These are phyloP conservation scores for Triplophysa rosa DNA, from an alignment of 2,113 vertebrate genomes.

Conservation along the genomic window DNA sequence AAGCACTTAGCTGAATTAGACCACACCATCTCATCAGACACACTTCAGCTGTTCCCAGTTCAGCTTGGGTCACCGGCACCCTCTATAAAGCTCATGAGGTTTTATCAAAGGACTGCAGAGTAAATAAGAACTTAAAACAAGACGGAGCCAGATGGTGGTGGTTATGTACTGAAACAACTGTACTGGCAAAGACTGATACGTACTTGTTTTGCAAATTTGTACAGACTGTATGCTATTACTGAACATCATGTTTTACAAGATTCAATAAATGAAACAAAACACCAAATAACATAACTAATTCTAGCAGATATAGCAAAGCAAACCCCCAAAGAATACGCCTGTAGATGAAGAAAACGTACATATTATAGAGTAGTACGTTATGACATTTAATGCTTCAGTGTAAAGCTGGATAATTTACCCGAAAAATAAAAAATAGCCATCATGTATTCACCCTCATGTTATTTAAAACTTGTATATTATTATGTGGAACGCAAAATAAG, in stretches of 20 bases:
- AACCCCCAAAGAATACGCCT: no score
- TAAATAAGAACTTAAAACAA: conserved; percentile 9
- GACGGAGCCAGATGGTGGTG: conserved; percentile 18
- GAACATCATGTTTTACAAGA: neutral
- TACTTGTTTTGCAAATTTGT: neutral
- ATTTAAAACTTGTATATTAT: no score
- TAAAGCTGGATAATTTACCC: no score
- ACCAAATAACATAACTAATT: neutral
- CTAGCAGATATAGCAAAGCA: neutral
- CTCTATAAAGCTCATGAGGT: neutral
- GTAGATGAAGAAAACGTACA: no score
- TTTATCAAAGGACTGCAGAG: neutral
- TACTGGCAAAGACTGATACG: neutral
- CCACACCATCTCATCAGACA: neutral
- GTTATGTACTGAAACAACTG: neutral
- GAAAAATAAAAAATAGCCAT: no score
- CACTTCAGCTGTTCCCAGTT: neutral
- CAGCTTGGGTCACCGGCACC: neutral
- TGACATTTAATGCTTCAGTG: no score
- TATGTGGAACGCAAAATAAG: no score
- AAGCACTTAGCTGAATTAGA: conserved; percentile 25
- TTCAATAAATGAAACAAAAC: neutral
- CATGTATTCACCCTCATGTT: no score
- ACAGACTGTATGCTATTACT: neutral
- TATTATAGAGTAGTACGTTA: no score